Base-by-base conservation (phyloP, 2,888 invertebrate species). In the Athrips mouffetella region DNA sequence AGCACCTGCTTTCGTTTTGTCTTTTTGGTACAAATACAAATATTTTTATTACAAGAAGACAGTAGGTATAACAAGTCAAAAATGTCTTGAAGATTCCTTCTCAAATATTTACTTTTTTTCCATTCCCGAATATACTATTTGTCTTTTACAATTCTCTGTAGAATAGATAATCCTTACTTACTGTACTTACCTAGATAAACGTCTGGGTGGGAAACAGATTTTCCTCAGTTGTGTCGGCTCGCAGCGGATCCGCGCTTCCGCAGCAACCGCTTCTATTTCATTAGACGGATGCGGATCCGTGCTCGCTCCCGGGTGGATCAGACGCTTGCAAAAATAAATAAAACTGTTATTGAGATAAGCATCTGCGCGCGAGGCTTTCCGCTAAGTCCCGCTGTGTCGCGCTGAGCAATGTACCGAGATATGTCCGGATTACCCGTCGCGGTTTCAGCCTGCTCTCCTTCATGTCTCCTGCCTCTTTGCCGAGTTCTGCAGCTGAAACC, bases 321-420 rank as follows among this genome's bases (percentile, higher is more conserved):
- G 76, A 56, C 77, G 78, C 78, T 79, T 75, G 81, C 81, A 86
- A 86, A 87, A 87, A 88, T 87, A 88, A 87, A 87, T 87, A 88
- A 88, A 87, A 87, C 84, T 87, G 87, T 87, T 88, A 87, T 87
- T 87, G 87, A 82, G 88, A 86, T 86, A 87, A 87, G 81, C 86
- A 86, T 87, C 86, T 87, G 86, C 81, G 73, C 76, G 74, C 72
- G 74, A 76, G 85, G 85, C 83, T 85, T 85, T 85, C 65, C 80
- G 75, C 84, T 86, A 86, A 87, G 85, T 83, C 86, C 84, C 81
- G 76, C 76, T 77, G 84, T 82, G 85, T 83, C 84, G 83, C 84
- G 76, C 72, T 82, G 84, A 85, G 83, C 81, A 81, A 82, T 84
- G 85, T 85, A 78, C 81, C 76, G 75, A 85, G 87, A 87, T 87